These are phyloP conservation scores for Rutpela maculata DNA, from an alignment of 2,888 invertebrate genomes.

Conservation along the genomic window DNA sequence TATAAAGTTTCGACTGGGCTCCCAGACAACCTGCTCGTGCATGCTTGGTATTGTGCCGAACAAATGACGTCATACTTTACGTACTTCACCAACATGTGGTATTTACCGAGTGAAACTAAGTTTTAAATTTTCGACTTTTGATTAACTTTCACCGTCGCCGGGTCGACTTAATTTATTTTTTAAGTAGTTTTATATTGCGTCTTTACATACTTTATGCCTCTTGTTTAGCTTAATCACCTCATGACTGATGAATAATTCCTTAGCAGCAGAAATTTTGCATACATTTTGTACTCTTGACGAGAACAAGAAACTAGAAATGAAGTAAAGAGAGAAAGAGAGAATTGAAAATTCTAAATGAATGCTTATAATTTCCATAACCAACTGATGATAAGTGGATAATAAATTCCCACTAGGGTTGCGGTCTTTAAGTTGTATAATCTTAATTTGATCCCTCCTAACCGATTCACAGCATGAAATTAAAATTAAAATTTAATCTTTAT, in stretches of 20 bases:
- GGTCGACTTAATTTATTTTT: too few relatives aligned
- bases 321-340: background rate
- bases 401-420: background rate
- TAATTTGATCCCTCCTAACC: background rate
- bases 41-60: too few relatives aligned
- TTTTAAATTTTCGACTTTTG: too few relatives aligned
- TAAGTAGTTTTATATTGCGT: too few relatives aligned
- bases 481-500: too few relatives aligned
- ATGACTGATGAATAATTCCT: background rate
- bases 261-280: background rate
- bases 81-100: too few relatives aligned
- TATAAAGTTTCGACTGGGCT: too few relatives aligned
- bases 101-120: too few relatives aligned
- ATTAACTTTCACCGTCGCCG: too few relatives aligned
- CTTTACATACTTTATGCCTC: background rate
- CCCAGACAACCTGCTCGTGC: too few relatives aligned
- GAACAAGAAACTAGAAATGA: background rate
- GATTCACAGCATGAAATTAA: background rate
- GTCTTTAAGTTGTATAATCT: background rate
- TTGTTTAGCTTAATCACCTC: background rate
- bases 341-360: background rate
- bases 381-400: background rate
- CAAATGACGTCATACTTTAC: too few relatives aligned
- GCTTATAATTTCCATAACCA: background rate
- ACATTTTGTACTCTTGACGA: background rate